Percentiles rank a stretch among this genome's conserved stretches.
These are phyloP conservation scores for Marcusenius ussheri DNA, from an alignment of 2,113 vertebrate genomes.

Conservation along the genomic window DNA sequence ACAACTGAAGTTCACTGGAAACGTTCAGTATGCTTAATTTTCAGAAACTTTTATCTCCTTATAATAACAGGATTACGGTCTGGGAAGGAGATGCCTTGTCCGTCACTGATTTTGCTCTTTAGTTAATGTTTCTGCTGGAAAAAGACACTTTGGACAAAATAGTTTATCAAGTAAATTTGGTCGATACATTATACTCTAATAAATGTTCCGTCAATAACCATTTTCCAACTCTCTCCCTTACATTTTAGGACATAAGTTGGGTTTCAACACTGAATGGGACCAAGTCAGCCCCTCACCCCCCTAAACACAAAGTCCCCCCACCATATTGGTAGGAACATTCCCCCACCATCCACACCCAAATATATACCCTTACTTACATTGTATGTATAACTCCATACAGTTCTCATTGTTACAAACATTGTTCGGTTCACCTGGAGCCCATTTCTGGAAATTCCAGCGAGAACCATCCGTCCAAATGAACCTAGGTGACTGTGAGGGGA, in stretches of 20 bases:
- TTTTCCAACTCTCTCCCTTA: background rate
- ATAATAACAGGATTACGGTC: background rate
- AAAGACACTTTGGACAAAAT: background rate
- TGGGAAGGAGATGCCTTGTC: background rate
- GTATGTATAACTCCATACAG: constrained; percentile 16
- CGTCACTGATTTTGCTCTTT: background rate
- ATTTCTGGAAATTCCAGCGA: background rate
- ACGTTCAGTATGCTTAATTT: background rate
- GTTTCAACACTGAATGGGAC: background rate
- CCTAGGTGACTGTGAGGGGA: background rate
- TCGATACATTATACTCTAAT: background rate
- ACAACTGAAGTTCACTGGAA: background rate
- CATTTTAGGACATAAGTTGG: background rate
- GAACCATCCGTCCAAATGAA: constrained; percentile 23
- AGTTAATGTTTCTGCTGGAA: background rate
- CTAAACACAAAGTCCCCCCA: background rate
- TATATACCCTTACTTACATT: background rate
- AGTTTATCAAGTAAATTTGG: background rate
- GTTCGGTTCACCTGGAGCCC: constrained; percentile 16
- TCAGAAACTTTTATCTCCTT: no score
- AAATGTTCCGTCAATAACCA: background rate
- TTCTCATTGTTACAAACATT: background rate
- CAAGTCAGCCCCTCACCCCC: background rate
- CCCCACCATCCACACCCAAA: background rate
- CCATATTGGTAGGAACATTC: background rate